Base-by-base conservation (phyloP, 1,140 invertebrate species). In the Drosophila ambigua region DNA sequence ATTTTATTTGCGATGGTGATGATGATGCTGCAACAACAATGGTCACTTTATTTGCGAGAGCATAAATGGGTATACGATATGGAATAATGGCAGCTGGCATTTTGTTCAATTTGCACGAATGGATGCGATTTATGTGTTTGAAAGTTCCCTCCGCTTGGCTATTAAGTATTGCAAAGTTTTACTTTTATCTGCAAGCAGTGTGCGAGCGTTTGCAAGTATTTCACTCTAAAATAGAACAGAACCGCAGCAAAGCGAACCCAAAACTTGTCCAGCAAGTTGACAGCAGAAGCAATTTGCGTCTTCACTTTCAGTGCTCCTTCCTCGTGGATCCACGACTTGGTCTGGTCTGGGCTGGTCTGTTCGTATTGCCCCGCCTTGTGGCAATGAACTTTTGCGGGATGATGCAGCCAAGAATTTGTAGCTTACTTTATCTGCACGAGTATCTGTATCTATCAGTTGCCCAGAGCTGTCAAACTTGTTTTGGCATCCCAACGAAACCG, bases 381-480 rank as follows among this genome's bases (percentile, higher is more conserved):
- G 80, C 80, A 83, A 83, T 84, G 80, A 83, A 84, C 80, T 79
- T 68, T 79, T 28, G 41, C 44, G 26, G 35, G 46, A 63, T 77
- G 51, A 58, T 77, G 65, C 73, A 63, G 65, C 24, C 53, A 49
- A 46, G 61, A 64, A 73, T 63, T 83, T 68, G 35, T 63, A 66
- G 57, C 49, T 50, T 67, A 66, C 66, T 64, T 72, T 63, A 69
- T 46, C 39, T 23, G 35, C 35, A 39, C 35, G 35, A 39, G 35
- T 13, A 39, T 39, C 35, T 39, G 31, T 52, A 15, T 74, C 72
- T 74, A 55, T 64, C 72, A 74, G 41, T 73, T 74, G 64, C 35
- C 55, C 71, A 66, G 72, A 85, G 78, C 74, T 85, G 82, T 74
- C 78, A 85, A 85, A 85, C 82, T 76, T 78, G 83, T 85, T 85